These are phyloP conservation scores for Numenius arquata DNA, from an alignment of 2,113 vertebrate species.

Conservation along the genomic window DNA sequence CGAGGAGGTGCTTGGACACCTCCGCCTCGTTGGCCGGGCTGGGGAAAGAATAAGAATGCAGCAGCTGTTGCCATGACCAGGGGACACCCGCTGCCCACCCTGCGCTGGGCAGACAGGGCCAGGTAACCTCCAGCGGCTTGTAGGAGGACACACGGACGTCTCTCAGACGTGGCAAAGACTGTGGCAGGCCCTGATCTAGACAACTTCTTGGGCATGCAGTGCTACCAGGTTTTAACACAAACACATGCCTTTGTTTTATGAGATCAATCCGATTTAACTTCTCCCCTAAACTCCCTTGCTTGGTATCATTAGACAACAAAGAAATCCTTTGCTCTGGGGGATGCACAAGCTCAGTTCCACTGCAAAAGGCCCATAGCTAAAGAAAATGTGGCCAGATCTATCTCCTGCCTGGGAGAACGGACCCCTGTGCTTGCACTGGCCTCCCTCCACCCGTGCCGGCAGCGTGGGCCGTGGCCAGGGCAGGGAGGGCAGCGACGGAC, in stretches of 20 bases:
- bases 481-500: neutral
- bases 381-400: neutral
- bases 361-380: neutral
- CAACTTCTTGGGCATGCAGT: neutral
- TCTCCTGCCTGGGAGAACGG: no score
- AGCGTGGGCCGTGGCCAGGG: neutral
- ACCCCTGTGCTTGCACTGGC: neutral
- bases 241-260: neutral
- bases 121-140: rapidly evolving
- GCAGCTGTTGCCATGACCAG: rapidly evolving
- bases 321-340: neutral
- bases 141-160: neutral
- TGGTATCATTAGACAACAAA: neutral
- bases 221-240: neutral
- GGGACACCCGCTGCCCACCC: neutral
- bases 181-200: neutral
- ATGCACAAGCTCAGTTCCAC: neutral
- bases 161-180: neutral
- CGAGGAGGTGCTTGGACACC: rapidly evolving
- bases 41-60: rapidly evolving
- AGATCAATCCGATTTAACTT: neutral
- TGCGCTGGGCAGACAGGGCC: rapidly evolving
- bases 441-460: no score
- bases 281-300: neutral
- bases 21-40: neutral